These are phyloP conservation scores for Synanthedon myopaeformis DNA, from an alignment of 2,888 invertebrate genomes.

Conservation along the genomic window DNA sequence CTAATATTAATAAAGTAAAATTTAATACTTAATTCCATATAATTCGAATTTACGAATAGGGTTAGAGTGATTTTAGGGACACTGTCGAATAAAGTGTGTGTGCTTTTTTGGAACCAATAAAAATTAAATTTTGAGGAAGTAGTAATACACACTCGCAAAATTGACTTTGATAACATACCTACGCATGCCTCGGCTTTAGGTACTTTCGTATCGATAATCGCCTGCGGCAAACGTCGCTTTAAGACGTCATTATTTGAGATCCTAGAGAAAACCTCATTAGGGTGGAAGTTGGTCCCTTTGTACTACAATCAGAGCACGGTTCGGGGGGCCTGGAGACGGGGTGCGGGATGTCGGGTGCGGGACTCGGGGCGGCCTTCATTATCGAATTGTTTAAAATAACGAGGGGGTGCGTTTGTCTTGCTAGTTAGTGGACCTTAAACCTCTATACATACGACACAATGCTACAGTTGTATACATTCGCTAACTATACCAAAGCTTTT, in stretches of 20 bases:
- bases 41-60: too few species aligned
- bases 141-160: too few species aligned
- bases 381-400: slow-evolving; percentile 68
- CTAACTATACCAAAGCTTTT: too few species aligned
- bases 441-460: not conserved
- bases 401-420: slow-evolving; percentile 37
- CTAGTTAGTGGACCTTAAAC: slow-evolving; percentile 9
- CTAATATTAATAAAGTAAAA: too few species aligned
- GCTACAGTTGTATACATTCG: too few species aligned
- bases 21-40: too few species aligned
- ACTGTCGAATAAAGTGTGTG: too few species aligned
- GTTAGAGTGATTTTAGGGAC: too few species aligned
- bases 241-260: slow-evolving; percentile 34
- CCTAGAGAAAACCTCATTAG: slow-evolving; percentile 48
- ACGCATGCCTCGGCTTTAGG: not conserved
- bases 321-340: slow-evolving; percentile 4
- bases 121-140: too few species aligned
- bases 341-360: slow-evolving; percentile 7
- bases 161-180: too few species aligned
- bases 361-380: slow-evolving; percentile 29
- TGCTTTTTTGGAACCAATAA: too few species aligned
- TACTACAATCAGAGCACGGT: slow-evolving; percentile 38
- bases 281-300: slow-evolving; percentile 38
- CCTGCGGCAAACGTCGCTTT: slow-evolving; percentile 41
- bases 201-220: slow-evolving; percentile 8